Conservation (phyloP, 2,113 vertebrate genomes). For the Lepus timidus region DNA sequence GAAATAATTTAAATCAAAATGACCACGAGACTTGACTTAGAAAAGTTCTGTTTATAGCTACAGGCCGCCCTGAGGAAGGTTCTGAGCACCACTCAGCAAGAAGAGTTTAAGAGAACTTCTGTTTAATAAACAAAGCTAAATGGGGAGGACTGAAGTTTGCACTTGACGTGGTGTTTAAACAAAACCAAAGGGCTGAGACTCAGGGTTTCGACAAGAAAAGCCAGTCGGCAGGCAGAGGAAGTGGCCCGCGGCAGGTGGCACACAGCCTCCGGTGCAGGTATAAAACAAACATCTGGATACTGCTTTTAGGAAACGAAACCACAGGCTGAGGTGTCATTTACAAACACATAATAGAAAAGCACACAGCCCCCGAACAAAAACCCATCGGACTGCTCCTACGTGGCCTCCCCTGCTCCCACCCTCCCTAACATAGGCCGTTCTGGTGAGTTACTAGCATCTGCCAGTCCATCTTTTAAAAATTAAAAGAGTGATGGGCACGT, state of each 20-base stretch:
- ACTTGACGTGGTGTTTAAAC: constrained; percentile 84
- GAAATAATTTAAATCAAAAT: neutral
- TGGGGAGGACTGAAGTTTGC: constrained; percentile 74
- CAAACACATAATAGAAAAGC: constrained; percentile 87
- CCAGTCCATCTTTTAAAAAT: constrained; percentile 81
- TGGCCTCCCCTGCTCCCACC: constrained; percentile 73
- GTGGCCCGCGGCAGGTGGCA: constrained; percentile 72
- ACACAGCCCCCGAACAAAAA: constrained; percentile 82
- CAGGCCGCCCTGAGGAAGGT: neutral
- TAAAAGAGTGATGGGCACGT: constrained; percentile 68
- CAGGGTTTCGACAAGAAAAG: constrained; percentile 70
- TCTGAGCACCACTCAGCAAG: constrained; percentile 43
- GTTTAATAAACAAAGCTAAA: constrained; percentile 88
- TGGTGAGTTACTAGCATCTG: constrained; percentile 88
- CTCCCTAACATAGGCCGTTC: constrained; percentile 92
- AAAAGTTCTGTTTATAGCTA: constrained; percentile 64
- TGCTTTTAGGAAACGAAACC: constrained; percentile 82
- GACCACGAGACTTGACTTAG: neutral
- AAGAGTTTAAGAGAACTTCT: constrained; percentile 81
- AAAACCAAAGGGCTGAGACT: constrained; percentile 78
- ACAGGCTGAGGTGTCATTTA: constrained; percentile 84
- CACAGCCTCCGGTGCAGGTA: constrained; percentile 58
- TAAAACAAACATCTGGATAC: constrained; percentile 66
- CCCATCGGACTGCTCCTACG: constrained; percentile 75
- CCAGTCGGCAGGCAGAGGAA: constrained; percentile 77